Percentiles rank a stretch among this genome's conserved stretches.
Evolutionary conservation across 2,888 invertebrate genomes (phyloP).

Genomic region (Himalopsyche anomala): DNA sequence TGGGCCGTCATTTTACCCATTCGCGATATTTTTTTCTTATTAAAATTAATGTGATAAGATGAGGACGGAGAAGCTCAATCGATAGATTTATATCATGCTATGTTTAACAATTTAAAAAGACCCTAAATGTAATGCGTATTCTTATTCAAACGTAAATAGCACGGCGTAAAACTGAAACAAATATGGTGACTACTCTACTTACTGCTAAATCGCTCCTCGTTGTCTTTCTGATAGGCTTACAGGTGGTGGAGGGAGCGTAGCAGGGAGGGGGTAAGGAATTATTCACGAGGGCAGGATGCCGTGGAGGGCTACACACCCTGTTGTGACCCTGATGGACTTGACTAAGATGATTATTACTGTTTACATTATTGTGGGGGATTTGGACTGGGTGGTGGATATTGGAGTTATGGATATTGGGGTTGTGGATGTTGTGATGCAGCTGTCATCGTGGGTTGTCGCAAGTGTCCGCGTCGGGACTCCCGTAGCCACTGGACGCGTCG

Average conservation of each 20-base stretch:
- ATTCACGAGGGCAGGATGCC: constrained; percentile 39
- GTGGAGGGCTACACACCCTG: constrained; percentile 44
- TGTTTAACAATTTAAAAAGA: no score
- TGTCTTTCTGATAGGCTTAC: constrained; percentile 61
- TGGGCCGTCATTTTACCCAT: no score
- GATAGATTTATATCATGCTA: no score
- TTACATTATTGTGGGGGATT: constrained; percentile 27
- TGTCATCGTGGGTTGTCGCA: constrained; percentile 75
- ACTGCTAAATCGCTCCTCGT: constrained; percentile 63
- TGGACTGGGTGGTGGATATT: constrained; percentile 45
- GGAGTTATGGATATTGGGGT: constrained; percentile 52
- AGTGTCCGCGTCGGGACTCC: constrained; percentile 85
- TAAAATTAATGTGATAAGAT: no score
- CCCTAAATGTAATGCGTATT: no score
- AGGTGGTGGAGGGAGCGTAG: constrained; percentile 45
- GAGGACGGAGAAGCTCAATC: no score
- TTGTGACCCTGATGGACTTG: neutral
- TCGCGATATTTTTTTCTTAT: no score
- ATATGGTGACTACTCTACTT: neutral
- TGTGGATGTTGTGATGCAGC: constrained; percentile 54
- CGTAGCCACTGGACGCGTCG: constrained; percentile 88
- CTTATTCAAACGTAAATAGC: no score
- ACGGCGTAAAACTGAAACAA: no score
- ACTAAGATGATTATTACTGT: constrained; percentile 45
- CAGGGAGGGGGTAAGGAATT: constrained; percentile 45